phyloP scores from a whole-genome alignment of 1,140 invertebrate species.

The Oncopodura yosiiana region DNA sequence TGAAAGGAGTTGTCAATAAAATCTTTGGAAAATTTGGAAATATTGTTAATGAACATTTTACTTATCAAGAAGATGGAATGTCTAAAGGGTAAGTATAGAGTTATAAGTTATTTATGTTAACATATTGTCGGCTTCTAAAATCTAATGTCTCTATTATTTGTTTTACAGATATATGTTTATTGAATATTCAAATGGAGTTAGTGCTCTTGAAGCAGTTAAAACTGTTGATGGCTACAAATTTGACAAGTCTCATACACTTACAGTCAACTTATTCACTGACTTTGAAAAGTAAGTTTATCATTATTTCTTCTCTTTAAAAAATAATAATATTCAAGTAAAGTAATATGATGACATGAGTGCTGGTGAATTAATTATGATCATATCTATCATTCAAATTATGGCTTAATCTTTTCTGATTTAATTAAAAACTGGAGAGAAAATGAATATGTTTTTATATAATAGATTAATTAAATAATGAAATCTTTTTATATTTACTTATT shows the following conservation, averaged over 20 bases:
- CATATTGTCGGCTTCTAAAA: neutral
- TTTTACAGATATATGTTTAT: slow-evolving; percentile 72
- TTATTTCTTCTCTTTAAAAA: slow-evolving; percentile 1
- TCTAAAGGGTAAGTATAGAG: slow-evolving; percentile 67
- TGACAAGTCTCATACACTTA: slow-evolving; percentile 91
- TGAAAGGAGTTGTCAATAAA: slow-evolving; percentile 85
- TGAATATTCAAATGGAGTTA: slow-evolving; percentile 70
- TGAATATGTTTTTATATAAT: slow-evolving; percentile 8
- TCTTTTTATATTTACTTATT: slow-evolving; percentile 22
- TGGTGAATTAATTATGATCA: slow-evolving; percentile 15
- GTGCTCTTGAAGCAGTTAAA: slow-evolving; percentile 78
- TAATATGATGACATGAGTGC: slow-evolving; percentile 18
- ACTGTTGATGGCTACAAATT: slow-evolving; percentile 85
- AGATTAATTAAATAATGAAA: slow-evolving; percentile 1
- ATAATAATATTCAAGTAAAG: neutral
- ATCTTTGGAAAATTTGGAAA: slow-evolving; percentile 84
- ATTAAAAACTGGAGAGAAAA: no score
- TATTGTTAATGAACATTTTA: slow-evolving; percentile 83
- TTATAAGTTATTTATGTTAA: neutral
- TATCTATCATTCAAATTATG: no score
- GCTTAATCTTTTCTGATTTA: slow-evolving; percentile 32
- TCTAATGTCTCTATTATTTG: slow-evolving; percentile 1
- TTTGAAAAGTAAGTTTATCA: slow-evolving; percentile 66
- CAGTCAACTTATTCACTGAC: slow-evolving; percentile 91
- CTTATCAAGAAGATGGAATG: slow-evolving; percentile 65